Evolutionary conservation across 2,113 vertebrate species (phyloP).

Genomic region (Crypturellus undulatus): DNA sequence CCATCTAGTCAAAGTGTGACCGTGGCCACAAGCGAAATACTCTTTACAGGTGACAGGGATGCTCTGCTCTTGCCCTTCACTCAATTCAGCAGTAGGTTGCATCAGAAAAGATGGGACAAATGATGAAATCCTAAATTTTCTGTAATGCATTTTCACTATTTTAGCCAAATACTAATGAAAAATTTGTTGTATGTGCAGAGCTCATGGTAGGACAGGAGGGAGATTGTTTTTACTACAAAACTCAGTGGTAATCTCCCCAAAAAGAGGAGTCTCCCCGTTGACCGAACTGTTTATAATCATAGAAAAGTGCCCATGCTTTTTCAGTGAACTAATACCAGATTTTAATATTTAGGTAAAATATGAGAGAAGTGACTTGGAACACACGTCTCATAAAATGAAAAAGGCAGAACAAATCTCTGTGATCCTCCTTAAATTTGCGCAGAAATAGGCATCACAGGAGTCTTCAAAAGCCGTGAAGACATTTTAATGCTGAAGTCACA

Average conservation of each 20-base stretch:
- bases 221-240: neutral
- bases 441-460: neutral
- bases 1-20: neutral
- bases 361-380: neutral
- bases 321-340: neutral
- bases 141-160: neutral
- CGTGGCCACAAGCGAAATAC: neutral
- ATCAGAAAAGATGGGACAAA: neutral
- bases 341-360: neutral
- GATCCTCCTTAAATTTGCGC: neutral
- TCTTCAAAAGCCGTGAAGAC: neutral
- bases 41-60: neutral
- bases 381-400: neutral
- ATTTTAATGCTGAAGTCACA: neutral
- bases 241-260: neutral
- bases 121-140: neutral
- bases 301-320: neutral
- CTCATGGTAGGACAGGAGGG: neutral
- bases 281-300: neutral
- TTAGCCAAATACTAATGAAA: neutral
- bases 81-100: neutral
- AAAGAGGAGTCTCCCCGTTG: neutral
- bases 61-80: accelerated
- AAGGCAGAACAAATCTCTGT: neutral
- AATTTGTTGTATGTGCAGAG: neutral